phyloP scores from a whole-genome alignment of 2,113 vertebrate species.

The Ameiurus melas region DNA sequence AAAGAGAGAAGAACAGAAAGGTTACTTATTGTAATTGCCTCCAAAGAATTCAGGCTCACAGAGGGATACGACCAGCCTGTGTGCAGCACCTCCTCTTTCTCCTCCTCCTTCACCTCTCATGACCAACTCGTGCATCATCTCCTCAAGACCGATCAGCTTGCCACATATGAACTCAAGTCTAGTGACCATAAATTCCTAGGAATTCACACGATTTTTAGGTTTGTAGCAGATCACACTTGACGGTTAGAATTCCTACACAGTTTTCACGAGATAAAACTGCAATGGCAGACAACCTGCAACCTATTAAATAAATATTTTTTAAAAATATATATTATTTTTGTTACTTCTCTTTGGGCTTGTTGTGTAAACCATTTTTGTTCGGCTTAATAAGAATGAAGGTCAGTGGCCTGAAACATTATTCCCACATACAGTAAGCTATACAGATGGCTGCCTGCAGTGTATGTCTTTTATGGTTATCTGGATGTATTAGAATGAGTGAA shows the following conservation, averaged over 20 bases:
- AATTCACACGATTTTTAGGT: background rate
- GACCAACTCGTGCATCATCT: background rate
- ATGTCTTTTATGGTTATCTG: background rate
- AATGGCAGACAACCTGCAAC: background rate
- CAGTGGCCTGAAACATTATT: background rate
- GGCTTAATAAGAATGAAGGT: background rate
- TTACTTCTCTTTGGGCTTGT: background rate
- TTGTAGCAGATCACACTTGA: background rate
- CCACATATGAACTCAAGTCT: background rate
- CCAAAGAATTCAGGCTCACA: background rate
- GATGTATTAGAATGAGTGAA: background rate
- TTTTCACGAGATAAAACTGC: background rate
- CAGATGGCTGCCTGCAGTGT: background rate
- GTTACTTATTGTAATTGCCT: conserved; percentile 1
- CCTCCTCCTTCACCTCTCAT: conserved; percentile 11
- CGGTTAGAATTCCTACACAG: background rate
- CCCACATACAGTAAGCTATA: background rate
- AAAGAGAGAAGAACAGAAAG: conserved; percentile 17
- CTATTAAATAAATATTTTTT: background rate
- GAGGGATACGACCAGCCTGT: background rate
- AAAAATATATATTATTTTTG: background rate
- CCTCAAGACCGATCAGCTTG: background rate
- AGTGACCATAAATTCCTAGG: background rate
- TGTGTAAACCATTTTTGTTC: background rate
- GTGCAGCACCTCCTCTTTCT: background rate